Evolutionary conservation across 1,140 invertebrate genomes (phyloP), one percentile per base, ranked within the genome.

Genomic region (Zaprionus davidi): DNA sequence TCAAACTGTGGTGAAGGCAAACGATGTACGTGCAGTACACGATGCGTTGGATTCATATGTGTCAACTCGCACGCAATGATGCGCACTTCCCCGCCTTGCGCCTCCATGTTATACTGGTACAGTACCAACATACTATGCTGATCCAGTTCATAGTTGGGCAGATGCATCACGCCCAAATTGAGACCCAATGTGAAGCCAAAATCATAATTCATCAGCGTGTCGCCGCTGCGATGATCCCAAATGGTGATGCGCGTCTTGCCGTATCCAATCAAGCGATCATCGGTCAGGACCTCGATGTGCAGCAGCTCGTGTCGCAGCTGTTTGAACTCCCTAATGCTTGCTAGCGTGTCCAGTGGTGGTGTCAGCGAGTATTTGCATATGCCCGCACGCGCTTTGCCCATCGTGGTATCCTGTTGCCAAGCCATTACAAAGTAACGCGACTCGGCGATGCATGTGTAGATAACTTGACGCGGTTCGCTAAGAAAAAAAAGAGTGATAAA

Each of bases 211-310:
- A 92, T 91, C 28, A 92, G 38, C 3, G 77, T 87, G 59, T 92
- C 91, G 3, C 91, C 91, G 17, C 92, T 92, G 44, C 87, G 90
- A 78, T 92, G 91, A 70, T 92, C 91, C 91, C 91, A 92, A 44
- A 92, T 78, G 0, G 91, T 92, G 15, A 92, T 63, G 0, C 83
- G 87, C 11, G 79, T 76, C 17, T 66, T 63, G 0, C 91, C 91
- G 44, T 92, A 92, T 5, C 91, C 91, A 53, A 92, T 83, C 6
- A 92, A 51, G 7, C 90, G 86, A 49, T 92, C 91, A 55, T 92
- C 91, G 46, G 73, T 82, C 20, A 91, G 24, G 67, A 90, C 91
- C 63, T 92, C 87, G 46, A 92, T 78, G 55, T 90, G 81, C 3
- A 63, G 64, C 9, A 92, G 73, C 22, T 79, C 81, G 67, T 92